Conservation (phyloP, 2,797 vertebrate species). For the Cossypha niveicapilla region DNA sequence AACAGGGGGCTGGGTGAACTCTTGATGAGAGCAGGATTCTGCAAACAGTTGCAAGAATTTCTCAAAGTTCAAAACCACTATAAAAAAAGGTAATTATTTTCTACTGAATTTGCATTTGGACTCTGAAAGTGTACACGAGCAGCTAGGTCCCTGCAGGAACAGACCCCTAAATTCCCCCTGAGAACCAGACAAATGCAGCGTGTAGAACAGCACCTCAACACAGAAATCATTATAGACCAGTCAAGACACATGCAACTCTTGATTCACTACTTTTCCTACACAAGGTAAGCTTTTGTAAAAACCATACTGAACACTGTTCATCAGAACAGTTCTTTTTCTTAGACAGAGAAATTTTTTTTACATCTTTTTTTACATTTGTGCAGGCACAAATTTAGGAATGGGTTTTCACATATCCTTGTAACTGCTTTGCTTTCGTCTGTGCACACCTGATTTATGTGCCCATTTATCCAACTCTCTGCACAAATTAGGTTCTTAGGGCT, state of each 20-base stretch:
- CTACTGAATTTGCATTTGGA: background rate
- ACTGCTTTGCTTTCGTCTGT: background rate
- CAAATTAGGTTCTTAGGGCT: background rate
- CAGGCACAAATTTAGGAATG: background rate
- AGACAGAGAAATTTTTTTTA: no score
- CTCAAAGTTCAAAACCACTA: background rate
- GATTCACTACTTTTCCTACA: background rate
- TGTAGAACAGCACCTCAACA: background rate
- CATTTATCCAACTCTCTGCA: background rate
- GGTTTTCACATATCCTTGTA: background rate
- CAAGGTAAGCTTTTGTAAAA: background rate
- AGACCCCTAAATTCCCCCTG: background rate
- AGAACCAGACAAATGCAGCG: background rate
- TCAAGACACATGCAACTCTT: accelerated
- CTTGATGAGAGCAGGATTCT: background rate
- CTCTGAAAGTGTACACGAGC: background rate
- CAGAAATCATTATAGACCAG: accelerated
- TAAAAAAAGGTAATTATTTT: background rate
- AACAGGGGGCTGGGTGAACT: background rate
- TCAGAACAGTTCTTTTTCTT: background rate
- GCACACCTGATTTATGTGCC: background rate
- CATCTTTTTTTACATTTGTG: background rate
- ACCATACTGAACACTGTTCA: background rate
- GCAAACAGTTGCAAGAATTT: background rate
- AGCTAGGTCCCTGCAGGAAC: background rate